phyloP scores from a whole-genome alignment of 2,113 vertebrate genomes.

The Motacilla alba region DNA sequence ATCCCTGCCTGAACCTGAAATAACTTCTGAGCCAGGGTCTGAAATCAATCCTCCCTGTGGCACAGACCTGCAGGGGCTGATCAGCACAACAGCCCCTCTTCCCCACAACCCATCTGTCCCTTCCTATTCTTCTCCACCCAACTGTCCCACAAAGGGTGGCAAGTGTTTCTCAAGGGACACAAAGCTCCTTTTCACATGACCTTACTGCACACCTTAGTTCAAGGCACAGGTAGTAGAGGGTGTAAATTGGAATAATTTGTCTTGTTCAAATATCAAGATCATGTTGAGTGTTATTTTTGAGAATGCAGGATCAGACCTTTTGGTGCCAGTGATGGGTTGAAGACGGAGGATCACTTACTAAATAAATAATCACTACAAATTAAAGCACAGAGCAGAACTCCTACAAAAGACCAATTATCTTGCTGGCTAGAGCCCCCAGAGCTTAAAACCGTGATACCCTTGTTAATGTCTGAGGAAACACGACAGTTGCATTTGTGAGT shows the following conservation, averaged over 20 bases:
- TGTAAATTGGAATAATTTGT: background rate
- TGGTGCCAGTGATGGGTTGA: background rate
- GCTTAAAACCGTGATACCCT: background rate
- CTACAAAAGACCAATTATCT: slow-evolving; percentile 2
- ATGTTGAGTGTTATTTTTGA: background rate
- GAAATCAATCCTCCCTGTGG: background rate
- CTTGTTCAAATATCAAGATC: background rate
- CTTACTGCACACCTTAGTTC: background rate
- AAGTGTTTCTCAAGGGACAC: background rate
- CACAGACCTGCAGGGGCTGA: background rate
- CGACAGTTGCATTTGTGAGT: background rate
- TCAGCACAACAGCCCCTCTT: background rate
- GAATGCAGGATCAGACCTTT: background rate
- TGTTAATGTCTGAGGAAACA: background rate
- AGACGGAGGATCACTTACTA: background rate
- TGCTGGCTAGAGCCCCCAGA: background rate
- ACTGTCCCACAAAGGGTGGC: background rate
- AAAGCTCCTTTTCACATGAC: background rate
- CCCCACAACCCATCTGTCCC: background rate
- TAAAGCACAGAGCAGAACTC: background rate
- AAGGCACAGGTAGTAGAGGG: background rate
- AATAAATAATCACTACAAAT: background rate
- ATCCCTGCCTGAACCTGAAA: background rate
- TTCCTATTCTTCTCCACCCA: background rate
- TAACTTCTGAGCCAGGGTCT: background rate